Conservation (phyloP, 1,140 invertebrate species). For the Drosophila teissieri region DNA sequence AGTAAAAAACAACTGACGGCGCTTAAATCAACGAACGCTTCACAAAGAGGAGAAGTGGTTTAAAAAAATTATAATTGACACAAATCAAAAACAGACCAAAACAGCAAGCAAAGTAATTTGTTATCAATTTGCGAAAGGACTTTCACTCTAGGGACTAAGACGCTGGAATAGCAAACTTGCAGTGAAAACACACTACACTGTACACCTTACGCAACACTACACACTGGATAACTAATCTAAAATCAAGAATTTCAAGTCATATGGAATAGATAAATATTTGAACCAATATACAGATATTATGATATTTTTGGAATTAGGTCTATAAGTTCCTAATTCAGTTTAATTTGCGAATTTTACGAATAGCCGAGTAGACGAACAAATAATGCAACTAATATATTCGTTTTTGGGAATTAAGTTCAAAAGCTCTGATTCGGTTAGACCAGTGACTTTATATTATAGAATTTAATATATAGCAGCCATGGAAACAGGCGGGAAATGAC, state of each 20-base stretch:
- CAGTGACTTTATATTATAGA: no score
- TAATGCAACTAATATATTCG: no score
- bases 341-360: no score
- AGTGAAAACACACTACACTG: conserved; percentile 21
- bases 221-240: conserved; percentile 14
- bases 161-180: conserved; percentile 19
- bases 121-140: conserved; percentile 49
- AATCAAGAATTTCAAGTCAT: neutral
- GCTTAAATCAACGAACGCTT: conserved; percentile 49
- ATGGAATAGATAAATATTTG: no score
- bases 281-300: no score
- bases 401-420: no score
- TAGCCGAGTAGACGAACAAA: no score
- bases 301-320: no score
- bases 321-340: no score
- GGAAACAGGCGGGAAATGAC: no score
- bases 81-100: conserved; percentile 32
- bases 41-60: conserved; percentile 21
- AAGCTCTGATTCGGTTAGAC: no score
- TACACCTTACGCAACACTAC: neutral
- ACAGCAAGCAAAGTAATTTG: conserved; percentile 49
- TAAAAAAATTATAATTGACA: conserved; percentile 41
- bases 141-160: conserved; percentile 20
- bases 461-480: no score
- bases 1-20: conserved; percentile 20